Evolutionary conservation across 1,140 invertebrate genomes (phyloP).

Genomic region (Bombus breviceps): DNA sequence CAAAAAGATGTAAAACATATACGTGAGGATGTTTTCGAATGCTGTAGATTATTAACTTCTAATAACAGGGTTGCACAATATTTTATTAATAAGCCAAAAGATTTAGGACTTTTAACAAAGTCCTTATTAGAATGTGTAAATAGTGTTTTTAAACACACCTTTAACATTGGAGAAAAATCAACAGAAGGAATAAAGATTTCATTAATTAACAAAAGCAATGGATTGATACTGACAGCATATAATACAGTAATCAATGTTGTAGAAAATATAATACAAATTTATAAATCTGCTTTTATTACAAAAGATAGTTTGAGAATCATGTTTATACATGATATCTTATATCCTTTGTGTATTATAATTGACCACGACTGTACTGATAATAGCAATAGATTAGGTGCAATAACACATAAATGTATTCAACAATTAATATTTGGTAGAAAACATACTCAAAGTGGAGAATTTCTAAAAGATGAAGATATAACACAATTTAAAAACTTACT

Average conservation of each 20-base stretch:
- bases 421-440: conserved; percentile 64
- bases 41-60: conserved; percentile 54
- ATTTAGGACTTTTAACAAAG: conserved; percentile 57
- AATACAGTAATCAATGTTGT: conserved; percentile 33
- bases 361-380: conserved; percentile 44
- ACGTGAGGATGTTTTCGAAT: conserved; percentile 41
- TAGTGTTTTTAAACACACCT: conserved; percentile 23
- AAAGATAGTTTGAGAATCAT: conserved; percentile 56
- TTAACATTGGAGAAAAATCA: neutral
- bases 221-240: conserved; percentile 18
- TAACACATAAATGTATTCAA: conserved; percentile 69
- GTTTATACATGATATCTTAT: conserved; percentile 69
- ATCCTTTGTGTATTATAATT: conserved; percentile 63
- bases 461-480: conserved; percentile 37
- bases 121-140: conserved; percentile 51
- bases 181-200: conserved; percentile 3
- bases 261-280: conserved; percentile 64
- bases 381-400: conserved; percentile 59
- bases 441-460: conserved; percentile 27
- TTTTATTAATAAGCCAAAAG: conserved; percentile 64
- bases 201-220: conserved; percentile 1
- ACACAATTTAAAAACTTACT: conserved; percentile 55
- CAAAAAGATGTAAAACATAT: conserved; percentile 26
- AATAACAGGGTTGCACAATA: conserved; percentile 64
- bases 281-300: conserved; percentile 52